phyloP scores from a whole-genome alignment of 1,140 invertebrate genomes.

The Drusus annulatus region DNA sequence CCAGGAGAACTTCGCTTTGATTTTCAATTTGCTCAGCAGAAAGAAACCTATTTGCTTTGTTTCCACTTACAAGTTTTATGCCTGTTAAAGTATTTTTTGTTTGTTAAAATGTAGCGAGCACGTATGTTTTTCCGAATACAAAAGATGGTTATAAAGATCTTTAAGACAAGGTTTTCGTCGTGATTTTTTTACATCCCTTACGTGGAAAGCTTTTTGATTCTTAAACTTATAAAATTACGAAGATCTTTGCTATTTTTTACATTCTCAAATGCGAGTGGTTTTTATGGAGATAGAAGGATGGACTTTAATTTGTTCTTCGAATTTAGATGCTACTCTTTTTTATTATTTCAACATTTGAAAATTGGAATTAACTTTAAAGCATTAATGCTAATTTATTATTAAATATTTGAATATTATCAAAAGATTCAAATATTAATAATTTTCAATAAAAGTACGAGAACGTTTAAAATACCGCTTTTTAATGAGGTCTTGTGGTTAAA shows the following conservation, averaged over 20 bases:
- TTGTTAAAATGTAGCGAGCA: constrained; percentile 38
- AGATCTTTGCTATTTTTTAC: not conserved
- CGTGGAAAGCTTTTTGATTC: constrained; percentile 14
- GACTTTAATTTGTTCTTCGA: no score
- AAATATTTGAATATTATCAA: no score
- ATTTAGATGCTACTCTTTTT: no score
- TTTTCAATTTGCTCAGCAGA: constrained; percentile 56
- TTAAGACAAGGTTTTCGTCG: constrained; percentile 2
- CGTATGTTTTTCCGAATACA: constrained; percentile 8
- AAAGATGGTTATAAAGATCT: constrained; percentile 25
- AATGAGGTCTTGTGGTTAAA: no score
- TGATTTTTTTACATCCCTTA: constrained; percentile 23
- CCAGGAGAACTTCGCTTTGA: constrained; percentile 54
- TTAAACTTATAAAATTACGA: not conserved
- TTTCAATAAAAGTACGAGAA: no score
- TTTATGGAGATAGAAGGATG: no score
- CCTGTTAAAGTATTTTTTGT: constrained; percentile 42
- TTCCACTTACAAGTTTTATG: constrained; percentile 50
- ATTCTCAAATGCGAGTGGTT: no score
- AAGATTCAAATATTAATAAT: no score
- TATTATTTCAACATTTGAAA: no score
- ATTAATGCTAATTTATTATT: no score
- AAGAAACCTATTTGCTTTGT: constrained; percentile 48
- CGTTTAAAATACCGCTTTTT: no score
- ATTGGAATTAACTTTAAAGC: no score